Conservation (phyloP, 2,888 invertebrate genomes). For the Micoletzkya japonica region DNA sequence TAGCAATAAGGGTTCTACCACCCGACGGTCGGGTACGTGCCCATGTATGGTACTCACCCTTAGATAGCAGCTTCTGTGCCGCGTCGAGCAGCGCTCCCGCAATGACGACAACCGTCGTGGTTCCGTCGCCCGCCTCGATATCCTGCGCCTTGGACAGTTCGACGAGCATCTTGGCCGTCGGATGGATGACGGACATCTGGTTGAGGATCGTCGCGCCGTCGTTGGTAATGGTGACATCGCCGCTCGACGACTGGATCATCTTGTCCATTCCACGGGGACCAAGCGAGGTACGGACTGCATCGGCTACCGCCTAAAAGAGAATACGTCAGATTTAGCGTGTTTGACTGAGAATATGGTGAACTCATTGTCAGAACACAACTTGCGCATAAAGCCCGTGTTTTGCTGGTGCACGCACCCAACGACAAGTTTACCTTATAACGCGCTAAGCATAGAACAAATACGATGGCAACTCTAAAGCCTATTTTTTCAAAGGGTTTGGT, state of each 20-base stretch:
- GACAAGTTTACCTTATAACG: too few relatives aligned
- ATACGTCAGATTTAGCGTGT: too few relatives aligned
- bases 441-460: too few relatives aligned
- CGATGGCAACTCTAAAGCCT: too few relatives aligned
- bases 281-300: constrained; percentile 96
- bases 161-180: constrained; percentile 98
- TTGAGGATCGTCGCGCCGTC: constrained; percentile 99
- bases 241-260: constrained; percentile 96
- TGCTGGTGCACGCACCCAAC: too few relatives aligned
- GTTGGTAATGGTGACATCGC: constrained; percentile 98
- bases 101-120: constrained; percentile 95
- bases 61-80: constrained; percentile 84
- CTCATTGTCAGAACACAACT: too few relatives aligned
- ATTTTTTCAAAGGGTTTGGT: too few relatives aligned
- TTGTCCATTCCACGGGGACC: constrained; percentile 98
- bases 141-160: constrained; percentile 96
- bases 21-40: too few relatives aligned
- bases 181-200: constrained; percentile 96
- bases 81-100: constrained; percentile 94
- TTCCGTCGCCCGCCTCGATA: constrained; percentile 98
- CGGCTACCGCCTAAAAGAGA: constrained; percentile 84
- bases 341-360: too few relatives aligned
- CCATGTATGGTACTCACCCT: constrained; percentile 67
- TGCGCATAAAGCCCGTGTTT: too few relatives aligned
- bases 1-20: too few relatives aligned